These are phyloP conservation scores for Hesperia comma DNA, from an alignment of 2,888 invertebrate genomes.

Conservation along the genomic window DNA sequence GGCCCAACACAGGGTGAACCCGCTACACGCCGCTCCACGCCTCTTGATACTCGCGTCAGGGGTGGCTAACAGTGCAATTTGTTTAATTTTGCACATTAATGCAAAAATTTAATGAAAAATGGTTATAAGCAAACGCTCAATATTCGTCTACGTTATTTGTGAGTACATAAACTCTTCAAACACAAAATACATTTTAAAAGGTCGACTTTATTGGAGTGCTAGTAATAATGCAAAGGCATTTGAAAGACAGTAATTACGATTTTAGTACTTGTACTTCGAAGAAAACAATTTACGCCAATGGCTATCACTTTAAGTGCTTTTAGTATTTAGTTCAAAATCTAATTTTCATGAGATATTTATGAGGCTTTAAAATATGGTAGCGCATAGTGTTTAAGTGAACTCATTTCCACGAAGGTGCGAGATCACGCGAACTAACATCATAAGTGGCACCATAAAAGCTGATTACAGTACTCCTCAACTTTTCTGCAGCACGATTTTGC, in stretches of 20 bases:
- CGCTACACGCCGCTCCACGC: slow-evolving; percentile 36
- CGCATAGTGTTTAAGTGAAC: not conserved
- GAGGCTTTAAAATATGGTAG: not conserved
- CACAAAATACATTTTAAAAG: too few relatives aligned
- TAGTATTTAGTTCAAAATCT: not conserved
- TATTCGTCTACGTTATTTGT: too few relatives aligned
- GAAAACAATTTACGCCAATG: too few relatives aligned
- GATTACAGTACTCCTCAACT: not conserved
- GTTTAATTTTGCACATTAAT: not conserved
- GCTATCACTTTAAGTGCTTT: too few relatives aligned
- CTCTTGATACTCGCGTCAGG: slow-evolving; percentile 52
- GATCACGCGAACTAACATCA: not conserved
- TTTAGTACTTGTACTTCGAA: too few relatives aligned
- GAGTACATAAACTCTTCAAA: too few relatives aligned
- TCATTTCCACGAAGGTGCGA: not conserved
- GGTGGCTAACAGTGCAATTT: not conserved
- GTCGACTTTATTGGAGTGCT: too few relatives aligned
- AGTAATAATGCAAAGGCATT: too few relatives aligned
- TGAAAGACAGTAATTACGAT: too few relatives aligned
- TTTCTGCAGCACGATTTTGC: too few relatives aligned
- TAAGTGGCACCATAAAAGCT: not conserved
- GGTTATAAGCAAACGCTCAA: too few relatives aligned
- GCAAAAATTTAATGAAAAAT: too few relatives aligned
- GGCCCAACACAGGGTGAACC: slow-evolving; percentile 48
- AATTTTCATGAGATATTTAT: not conserved